Percentiles rank a stretch among this genome's conserved stretches.
These are phyloP conservation scores for Caranx ignobilis DNA, from an alignment of 2,113 vertebrate species.

Conservation along the genomic window DNA sequence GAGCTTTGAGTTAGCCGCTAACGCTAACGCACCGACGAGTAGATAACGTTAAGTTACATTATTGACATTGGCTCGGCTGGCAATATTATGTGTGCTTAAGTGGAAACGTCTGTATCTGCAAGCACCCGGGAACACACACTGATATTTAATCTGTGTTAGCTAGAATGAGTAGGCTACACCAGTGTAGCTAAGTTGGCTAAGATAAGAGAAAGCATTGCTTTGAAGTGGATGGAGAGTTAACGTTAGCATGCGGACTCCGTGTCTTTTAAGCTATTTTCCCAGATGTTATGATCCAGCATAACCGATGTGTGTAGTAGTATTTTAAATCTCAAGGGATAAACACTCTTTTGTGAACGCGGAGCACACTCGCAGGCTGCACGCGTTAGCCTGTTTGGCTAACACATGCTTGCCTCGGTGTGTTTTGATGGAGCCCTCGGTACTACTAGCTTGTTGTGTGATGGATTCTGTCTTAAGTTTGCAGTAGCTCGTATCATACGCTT, in stretches of 20 bases:
- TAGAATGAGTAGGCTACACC: background rate
- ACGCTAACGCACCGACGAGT: constrained; percentile 17
- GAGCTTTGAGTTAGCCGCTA: constrained; percentile 53
- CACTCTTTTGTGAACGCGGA: background rate
- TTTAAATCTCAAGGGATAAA: no score
- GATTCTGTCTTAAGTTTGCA: constrained; percentile 53
- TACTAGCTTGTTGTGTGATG: constrained; percentile 62
- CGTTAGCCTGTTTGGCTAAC: constrained; percentile 56
- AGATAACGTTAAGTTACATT: background rate
- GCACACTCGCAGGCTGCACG: background rate
- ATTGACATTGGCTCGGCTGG: background rate
- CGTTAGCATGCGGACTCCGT: background rate
- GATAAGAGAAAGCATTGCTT: background rate
- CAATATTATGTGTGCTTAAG: background rate
- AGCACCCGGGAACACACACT: background rate
- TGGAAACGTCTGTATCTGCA: background rate
- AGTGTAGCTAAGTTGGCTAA: constrained; percentile 46
- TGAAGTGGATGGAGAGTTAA: constrained; percentile 14
- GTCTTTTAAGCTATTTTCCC: background rate
- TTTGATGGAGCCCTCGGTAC: constrained; percentile 56
- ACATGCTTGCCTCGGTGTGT: constrained; percentile 53
- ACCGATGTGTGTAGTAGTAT: rapidly evolving
- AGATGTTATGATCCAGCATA: background rate
- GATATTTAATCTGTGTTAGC: background rate
- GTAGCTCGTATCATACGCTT: constrained; percentile 22